Evolutionary conservation across 2,888 invertebrate species (phyloP), one percentile per base, ranked within the genome.

Genomic region (Caenorhabditis auriculariae): DNA sequence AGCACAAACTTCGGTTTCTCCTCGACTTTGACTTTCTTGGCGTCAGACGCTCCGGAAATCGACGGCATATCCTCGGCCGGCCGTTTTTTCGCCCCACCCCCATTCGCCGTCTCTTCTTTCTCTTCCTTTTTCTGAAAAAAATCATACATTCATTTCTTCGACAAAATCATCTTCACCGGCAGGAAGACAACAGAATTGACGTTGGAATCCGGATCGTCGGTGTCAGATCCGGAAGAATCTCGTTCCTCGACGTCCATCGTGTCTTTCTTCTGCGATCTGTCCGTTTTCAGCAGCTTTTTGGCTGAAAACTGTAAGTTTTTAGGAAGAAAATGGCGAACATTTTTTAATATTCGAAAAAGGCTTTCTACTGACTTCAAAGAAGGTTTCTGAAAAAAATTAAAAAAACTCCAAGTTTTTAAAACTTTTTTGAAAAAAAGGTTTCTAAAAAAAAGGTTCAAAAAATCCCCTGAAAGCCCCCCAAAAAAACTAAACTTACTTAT

Each of bases 151-250:
- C 39, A 59, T 56, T 21, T 26, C 51, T 15, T 68, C 64, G 35
- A 41, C n/a, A n/a, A n/a, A n/a, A n/a, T 46, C 7, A 6, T 12
- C 35, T 68, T 65, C 15, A 58, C 66, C 52, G 73, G 69, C 68
- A 81, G 59, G 29, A 81, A 80, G 12, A 81, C 65, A 3, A 76
- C 76, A 1, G 79, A 76, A 7, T 74, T 71, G 43, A 78, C 75
- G 26, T 78, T 82, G 58, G 82, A 82, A 60, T 84, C 84, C 17
- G 83, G 82, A 57, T 84, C 82, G 23, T 82, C 84, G 0, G 83
- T 83, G 43, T 84, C 84, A 9, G 81, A 66, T 9, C 73, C 78
- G 1, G 76, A 75, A 3, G 78, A 78, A 32, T 78, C 77, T 9
- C 72, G 45, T 35, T 70, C 69, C 46, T 72, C 72, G 24, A 72